Conservation (phyloP, 1,140 invertebrate genomes). For the Aricia agestis region DNA sequence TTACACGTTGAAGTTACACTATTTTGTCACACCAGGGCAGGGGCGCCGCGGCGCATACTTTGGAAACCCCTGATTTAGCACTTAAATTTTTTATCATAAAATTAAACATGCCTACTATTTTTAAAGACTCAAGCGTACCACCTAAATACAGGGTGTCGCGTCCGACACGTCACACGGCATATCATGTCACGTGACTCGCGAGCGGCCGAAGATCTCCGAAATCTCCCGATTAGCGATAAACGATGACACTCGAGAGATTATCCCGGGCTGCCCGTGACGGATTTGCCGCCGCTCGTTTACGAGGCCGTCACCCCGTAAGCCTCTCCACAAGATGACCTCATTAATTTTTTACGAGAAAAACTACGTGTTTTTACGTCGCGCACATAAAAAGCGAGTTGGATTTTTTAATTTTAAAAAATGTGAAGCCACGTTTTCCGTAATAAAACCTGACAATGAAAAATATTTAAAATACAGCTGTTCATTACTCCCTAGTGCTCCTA, state of each 20-base stretch:
- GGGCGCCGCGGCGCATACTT: too few relatives aligned
- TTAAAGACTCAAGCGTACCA: background rate
- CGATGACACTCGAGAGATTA: background rate
- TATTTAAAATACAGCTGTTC: too few relatives aligned
- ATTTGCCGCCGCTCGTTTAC: constrained; percentile 35
- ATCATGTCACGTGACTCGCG: too few relatives aligned
- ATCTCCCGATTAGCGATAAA: constrained; percentile 1
- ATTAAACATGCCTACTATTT: too few relatives aligned
- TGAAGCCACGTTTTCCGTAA: background rate
- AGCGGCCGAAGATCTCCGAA: background rate
- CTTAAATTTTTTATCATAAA: too few relatives aligned
- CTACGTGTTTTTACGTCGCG: constrained; percentile 21
- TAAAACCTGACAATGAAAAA: too few relatives aligned
- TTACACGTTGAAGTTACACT: too few relatives aligned
- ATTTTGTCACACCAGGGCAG: too few relatives aligned
- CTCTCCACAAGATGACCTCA: constrained; percentile 30
- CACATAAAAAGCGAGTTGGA: constrained; percentile 15
- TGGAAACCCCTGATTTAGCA: too few relatives aligned
- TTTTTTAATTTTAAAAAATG: background rate
- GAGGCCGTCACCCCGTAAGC: constrained; percentile 20
- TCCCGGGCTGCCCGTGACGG: background rate
- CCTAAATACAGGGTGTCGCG: background rate
- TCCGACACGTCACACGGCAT: background rate
- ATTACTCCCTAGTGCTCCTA: too few relatives aligned
- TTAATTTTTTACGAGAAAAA: constrained; percentile 36